Percentiles rank a stretch among this genome's conserved stretches.
Conservation (phyloP, 2,797 vertebrate species). For the Eulemur rubriventer region DNA sequence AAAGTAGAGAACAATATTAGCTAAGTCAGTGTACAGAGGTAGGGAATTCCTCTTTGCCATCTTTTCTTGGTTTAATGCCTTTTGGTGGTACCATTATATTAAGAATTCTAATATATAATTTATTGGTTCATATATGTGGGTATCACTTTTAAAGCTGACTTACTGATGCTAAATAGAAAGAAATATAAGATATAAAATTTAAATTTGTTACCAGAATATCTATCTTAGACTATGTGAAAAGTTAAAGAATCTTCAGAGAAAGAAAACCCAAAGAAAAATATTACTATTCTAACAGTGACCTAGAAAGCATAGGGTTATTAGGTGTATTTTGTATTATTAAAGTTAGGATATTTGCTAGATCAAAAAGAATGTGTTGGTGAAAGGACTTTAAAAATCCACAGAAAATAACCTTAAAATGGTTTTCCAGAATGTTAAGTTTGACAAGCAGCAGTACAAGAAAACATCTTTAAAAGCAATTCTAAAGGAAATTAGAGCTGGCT, state of each 20-base stretch:
- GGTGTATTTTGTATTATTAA: background rate
- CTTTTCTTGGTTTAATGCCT: background rate
- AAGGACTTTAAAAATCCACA: background rate
- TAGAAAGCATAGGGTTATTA: background rate
- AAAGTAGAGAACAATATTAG: background rate
- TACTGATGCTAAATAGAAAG: background rate
- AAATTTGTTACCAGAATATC: slow-evolving; percentile 22
- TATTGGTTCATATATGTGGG: background rate
- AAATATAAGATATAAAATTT: slow-evolving; percentile 53
- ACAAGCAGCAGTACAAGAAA: slow-evolving; percentile 29
- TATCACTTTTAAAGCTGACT: background rate
- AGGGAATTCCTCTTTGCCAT: background rate
- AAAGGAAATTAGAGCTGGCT: slow-evolving; percentile 46
- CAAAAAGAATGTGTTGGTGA: background rate
- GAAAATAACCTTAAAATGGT: background rate
- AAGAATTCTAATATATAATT: background rate
- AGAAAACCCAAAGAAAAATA: background rate
- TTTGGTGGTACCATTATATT: background rate
- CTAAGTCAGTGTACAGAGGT: background rate
- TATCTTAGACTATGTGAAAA: background rate
- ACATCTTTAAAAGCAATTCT: slow-evolving; percentile 16
- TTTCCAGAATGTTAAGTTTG: slow-evolving; percentile 10
- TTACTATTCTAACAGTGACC: background rate
- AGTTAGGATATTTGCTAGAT: background rate
- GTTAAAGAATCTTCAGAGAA: background rate